These are phyloP conservation scores for Paraescarpia echinospica DNA, from an alignment of 1,140 invertebrate genomes.

Conservation along the genomic window DNA sequence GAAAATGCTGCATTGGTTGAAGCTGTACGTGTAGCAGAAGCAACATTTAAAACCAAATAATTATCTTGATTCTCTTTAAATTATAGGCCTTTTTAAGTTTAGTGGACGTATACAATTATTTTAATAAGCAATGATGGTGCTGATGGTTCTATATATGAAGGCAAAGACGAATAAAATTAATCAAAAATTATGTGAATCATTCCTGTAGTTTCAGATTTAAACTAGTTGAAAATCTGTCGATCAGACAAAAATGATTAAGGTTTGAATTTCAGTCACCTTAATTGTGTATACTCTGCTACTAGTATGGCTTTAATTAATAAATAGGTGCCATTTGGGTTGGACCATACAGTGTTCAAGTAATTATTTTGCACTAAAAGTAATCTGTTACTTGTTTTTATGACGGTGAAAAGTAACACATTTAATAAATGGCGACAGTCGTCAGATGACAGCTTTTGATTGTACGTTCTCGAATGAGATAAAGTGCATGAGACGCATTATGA, in stretches of 20 bases:
- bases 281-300: background rate
- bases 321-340: background rate
- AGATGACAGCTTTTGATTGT: background rate
- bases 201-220: too few species aligned
- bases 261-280: background rate
- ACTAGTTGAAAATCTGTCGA: too few species aligned
- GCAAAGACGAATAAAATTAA: too few species aligned
- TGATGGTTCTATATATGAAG: too few species aligned
- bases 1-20: background rate
- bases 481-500: background rate
- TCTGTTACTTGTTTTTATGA: background rate
- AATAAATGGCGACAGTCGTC: background rate
- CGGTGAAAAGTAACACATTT: background rate
- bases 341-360: background rate
- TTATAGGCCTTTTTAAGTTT: too few species aligned
- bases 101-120: too few species aligned
- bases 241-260: background rate
- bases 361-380: background rate
- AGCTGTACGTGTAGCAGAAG: background rate
- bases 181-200: too few species aligned
- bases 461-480: background rate
- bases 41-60: background rate
- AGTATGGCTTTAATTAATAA: background rate
- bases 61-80: background rate
- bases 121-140: too few species aligned